Evolutionary conservation across 2,888 invertebrate species (phyloP).

Genomic region (Pachliopta kotzebuea): DNA sequence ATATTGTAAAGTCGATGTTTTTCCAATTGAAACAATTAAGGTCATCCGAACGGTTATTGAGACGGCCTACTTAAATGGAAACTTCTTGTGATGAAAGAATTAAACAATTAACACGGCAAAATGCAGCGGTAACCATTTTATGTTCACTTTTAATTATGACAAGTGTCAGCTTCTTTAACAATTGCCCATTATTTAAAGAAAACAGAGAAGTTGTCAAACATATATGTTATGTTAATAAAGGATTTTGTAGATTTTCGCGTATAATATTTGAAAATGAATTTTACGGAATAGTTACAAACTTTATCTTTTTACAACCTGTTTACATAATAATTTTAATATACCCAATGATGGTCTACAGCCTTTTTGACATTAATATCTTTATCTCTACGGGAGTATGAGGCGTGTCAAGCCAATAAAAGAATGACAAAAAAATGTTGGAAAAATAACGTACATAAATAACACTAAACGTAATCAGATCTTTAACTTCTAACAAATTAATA

Average conservation of each 20-base stretch:
- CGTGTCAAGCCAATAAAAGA: constrained; percentile 21
- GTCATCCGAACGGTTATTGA: constrained; percentile 51
- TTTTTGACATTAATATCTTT: neutral
- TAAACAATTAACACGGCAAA: constrained; percentile 29
- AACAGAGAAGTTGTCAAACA: constrained; percentile 13
- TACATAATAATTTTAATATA: neutral
- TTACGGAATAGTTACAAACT: too few species aligned
- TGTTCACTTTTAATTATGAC: constrained; percentile 23
- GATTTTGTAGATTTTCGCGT: neutral
- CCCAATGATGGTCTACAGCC: neutral
- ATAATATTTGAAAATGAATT: neutral
- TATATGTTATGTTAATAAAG: constrained; percentile 27
- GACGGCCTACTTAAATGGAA: constrained; percentile 5
- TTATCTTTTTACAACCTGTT: neutral
- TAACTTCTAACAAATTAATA: constrained; percentile 58
- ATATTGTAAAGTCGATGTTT: constrained; percentile 40
- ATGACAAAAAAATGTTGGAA: constrained; percentile 19
- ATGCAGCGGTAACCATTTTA: constrained; percentile 23
- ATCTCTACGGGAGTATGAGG: neutral
- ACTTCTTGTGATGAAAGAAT: constrained; percentile 25
- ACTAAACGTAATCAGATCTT: constrained; percentile 53
- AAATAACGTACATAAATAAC: constrained; percentile 31
- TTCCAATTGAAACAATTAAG: constrained; percentile 78
- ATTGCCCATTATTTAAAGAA: neutral
- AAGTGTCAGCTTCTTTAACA: constrained; percentile 6